Base-by-base conservation (phyloP, 2,888 invertebrate genomes). In the Plutella xylostella region DNA sequence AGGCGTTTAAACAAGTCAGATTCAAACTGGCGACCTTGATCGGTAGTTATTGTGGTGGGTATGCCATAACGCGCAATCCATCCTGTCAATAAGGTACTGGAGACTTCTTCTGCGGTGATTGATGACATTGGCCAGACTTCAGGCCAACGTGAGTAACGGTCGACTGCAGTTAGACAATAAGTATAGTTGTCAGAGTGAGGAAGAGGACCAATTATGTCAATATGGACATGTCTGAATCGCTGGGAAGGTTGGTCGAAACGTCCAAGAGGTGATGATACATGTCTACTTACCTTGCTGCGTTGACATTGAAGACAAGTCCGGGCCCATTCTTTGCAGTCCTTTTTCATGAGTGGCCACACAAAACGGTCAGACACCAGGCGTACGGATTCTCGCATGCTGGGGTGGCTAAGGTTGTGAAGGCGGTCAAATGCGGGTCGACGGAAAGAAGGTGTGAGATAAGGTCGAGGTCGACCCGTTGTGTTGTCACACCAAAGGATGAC, bases 331-430 rank as follows among this genome's bases (percentile, higher is more conserved):
- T 52, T 33, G 21, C 54, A 56, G 40, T 71, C 61, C 6, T 46
- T 48, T 2, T 59, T 55, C 2, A 69, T 58, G 3, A 43, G 43
- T 2, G 62, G 63, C 67, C 69, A 70, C 0, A 68, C 60, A 31
- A 53, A 70, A 3, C 60, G 57, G 31, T 57, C 40, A 0, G 55
- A 37, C 3, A 70, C 49, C 11, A 67, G 37, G 7, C 42, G 45
- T 6, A 41, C 35, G 21, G 44, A 20, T 9, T 39, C 31, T 9
- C 30, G 39, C 2, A 43, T 42, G 40, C 45, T 44, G 11, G 50
- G 45, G 21, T 48, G 46, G 39, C 50, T 48, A 9, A 47, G 31
- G n/a, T 18, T 31, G 37, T 47, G 46, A 15, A 46, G 11, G 5
- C 19, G 14, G 0, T 19, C 20, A 17, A 43, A 43, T 9, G 37